Conservation (phyloP, 1,140 invertebrate species). For the Drosophila prosaltans region DNA sequence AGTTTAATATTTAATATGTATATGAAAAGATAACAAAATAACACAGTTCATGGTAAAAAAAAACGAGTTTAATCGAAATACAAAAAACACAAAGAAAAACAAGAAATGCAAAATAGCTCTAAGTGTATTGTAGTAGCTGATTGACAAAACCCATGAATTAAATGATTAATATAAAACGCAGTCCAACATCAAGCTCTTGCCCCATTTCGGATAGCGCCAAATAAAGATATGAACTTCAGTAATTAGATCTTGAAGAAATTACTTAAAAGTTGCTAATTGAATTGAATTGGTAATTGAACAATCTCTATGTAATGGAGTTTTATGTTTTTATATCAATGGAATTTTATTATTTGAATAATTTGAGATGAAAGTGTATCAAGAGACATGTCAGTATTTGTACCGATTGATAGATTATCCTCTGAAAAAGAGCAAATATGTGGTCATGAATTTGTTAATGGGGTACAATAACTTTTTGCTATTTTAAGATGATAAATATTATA, state of each 20-base stretch:
- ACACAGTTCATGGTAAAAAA: conserved; percentile 30
- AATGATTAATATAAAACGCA: neutral
- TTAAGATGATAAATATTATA: too few relatives aligned
- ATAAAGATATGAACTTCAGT: neutral
- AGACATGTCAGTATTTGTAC: too few relatives aligned
- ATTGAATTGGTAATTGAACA: too few relatives aligned
- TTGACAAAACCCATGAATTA: neutral
- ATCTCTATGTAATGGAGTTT: too few relatives aligned
- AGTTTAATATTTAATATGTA: conserved; percentile 37
- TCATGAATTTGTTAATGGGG: too few relatives aligned
- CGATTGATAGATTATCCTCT: too few relatives aligned
- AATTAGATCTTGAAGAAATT: neutral
- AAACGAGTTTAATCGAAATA: conserved; percentile 41
- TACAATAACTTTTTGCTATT: too few relatives aligned
- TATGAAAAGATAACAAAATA: conserved; percentile 29
- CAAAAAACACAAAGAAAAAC: conserved; percentile 23
- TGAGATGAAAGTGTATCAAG: too few relatives aligned
- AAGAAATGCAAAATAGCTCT: conserved; percentile 33
- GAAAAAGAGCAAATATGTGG: too few relatives aligned
- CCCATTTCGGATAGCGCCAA: neutral
- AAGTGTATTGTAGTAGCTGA: neutral
- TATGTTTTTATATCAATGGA: too few relatives aligned
- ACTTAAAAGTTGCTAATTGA: too few relatives aligned
- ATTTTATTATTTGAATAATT: too few relatives aligned
- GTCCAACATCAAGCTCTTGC: neutral